Evolutionary conservation across 2,113 vertebrate species (phyloP), one percentile per base, ranked within the genome.

Genomic region (Pteropus alecto): DNA sequence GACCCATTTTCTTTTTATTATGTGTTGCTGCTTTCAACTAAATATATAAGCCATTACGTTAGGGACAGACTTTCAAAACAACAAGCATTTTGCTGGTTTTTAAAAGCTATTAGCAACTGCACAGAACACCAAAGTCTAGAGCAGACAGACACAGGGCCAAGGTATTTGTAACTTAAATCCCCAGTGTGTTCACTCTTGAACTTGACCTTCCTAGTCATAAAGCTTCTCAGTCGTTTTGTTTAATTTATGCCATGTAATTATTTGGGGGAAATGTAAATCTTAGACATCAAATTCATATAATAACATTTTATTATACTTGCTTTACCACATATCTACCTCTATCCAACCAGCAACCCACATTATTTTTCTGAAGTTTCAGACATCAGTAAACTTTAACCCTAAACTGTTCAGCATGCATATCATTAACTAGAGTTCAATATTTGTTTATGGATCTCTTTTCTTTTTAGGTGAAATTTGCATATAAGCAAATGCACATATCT

Each of bases 311-410:
- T 48, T 78, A 41, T 19, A 30, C 56, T 94, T 85, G 21, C 26
- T 94, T 93, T 88, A 73, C 21, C 58, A 41, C 7, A 15, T 54
- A 63, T 77, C 51, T 41, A n/a, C 51, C 1, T 77, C 35, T 82
- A n/a, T 19, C 51, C 28, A 83, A 26, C 22, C 22, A 63, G 26
- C 12, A 74, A 76, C 18, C 12, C 21, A 6, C 56, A 28, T n/a
- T 35, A 61, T 87, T 93, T 93, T 97, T 79, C 83, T 92, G 38
- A 93, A 87, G 73, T 89, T 92, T 10, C 43, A 83, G 43, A 28
- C 30, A 79, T 60, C n/a, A 70, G 8, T 26, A 82, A 76, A 70
- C n/a, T 82, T 60, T 56, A 94, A 43, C 5, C 18, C 12, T 92
- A 60, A 95, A 84, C 15, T 56, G 46, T 61, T 94, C 2, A 38